Evolutionary conservation across 1,140 invertebrate genomes (phyloP), one percentile per base, ranked within the genome.

Genomic region (Ceratoteleas bidentatus): DNA sequence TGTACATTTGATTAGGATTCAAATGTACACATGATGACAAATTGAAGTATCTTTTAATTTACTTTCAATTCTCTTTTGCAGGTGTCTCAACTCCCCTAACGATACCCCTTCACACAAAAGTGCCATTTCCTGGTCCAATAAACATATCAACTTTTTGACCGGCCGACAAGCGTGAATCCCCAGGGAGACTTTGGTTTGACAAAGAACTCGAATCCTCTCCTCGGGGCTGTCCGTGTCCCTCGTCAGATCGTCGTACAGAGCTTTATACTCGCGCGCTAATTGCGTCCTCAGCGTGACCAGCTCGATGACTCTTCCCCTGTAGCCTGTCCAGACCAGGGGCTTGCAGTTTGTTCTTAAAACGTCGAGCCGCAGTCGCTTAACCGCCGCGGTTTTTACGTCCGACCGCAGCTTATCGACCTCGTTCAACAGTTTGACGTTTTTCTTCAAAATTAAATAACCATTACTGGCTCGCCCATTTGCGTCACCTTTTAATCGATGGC

Each of bases 231-330:
- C 83, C 65, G 91, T 85, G 6, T 91, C 88, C 45, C 92, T 89
- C 49, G 90, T 88, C 57, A 95, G 90, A 34, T 88, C 88, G 13
- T 93, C 89, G 78, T 94, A 94, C 2, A 95, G 83, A 47, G 91
- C 90, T 82, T 93, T 93, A 32, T 93, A 92, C 80, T 94, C 92
- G 10, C 92, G 91, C 7, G 94, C 94, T 83, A 92, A 93, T 86
- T 95, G 94, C 40, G 93, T 93, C 86, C 93, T 94, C 43, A 94
- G 70, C 5, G 94, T 95, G 43, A 95, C 92, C 93, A 95, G 94
- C 36, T 93, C 90, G 8, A 95, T 91, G 0, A 91, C 58, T 56
- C 92, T 91, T 0, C 92, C 93, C 65, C 94, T 93, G 32, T 91
- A 90, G 36, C 93, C 93, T 54, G 90, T 92, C 94, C 95, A 95